Evolutionary conservation across 2,113 vertebrate genomes (phyloP), one percentile per base, ranked within the genome.

Genomic region (Notechis scutatus): DNA sequence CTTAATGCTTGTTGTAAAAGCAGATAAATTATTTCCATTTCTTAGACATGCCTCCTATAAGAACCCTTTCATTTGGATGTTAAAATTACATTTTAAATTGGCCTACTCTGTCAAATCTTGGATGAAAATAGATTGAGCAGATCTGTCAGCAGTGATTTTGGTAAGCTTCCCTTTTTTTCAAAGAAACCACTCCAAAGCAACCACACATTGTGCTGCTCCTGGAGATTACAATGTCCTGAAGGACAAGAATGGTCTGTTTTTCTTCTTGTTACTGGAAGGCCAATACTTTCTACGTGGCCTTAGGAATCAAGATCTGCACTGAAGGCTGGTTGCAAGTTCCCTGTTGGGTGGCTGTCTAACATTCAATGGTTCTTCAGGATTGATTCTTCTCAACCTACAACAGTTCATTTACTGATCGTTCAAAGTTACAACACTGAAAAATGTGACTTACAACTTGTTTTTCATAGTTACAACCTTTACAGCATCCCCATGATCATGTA

Each of bases 151-250:
- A 55, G 81, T 87, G 42, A 61, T 86, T 88, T 89, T 52, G 59
- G 69, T 56, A 55, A 52, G n/a, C 11, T 91, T 86, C 10, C 7
- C 90, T 85, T 92, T 86, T 50, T 88, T 89, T 42, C 10, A 26
- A n/a, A n/a, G 29, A 93, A 85, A 94, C 52, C 23, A 39, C 42
- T n/a, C 29, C 23, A 34, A 69, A 0, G 1, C 86, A 90, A 94
- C 94, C 2, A 39, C 54, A 56, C 54, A 42, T 87, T 34, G 93
- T 87, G 89, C 20, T n/a, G 50, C 85, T 90, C 39, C 55, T 55
- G 47, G 69, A 64, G 85, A 52, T 85, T 85, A 54, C 92, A 94
- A 93, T 69, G 85, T 92, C 90, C 92, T 34, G 74, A 14, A 23
- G 2, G 29, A 45, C 52, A 29, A 52, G 4, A 61, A 42, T 39